Percentiles rank a stretch among this genome's conserved stretches.
These are phyloP conservation scores for Drosophila robusta DNA, from an alignment of 2,888 invertebrate genomes.

Conservation along the genomic window DNA sequence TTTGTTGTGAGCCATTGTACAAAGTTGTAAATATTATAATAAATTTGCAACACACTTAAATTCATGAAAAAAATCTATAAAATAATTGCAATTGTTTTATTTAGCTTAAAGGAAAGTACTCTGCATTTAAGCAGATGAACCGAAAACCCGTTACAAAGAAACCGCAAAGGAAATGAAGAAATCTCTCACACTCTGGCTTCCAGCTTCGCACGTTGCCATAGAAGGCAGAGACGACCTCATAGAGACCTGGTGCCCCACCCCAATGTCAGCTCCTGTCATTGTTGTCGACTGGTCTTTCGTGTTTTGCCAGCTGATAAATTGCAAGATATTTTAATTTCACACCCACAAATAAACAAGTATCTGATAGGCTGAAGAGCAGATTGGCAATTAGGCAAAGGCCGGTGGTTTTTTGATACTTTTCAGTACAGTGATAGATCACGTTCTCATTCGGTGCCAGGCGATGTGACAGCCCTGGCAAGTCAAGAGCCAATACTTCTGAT, in stretches of 20 bases:
- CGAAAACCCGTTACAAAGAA: slow-evolving; percentile 10
- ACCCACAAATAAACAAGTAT: slow-evolving; percentile 17
- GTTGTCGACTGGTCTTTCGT: slow-evolving; percentile 34
- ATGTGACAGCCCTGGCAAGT: slow-evolving; percentile 16
- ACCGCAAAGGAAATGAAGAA: slow-evolving; percentile 6
- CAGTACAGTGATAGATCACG: slow-evolving; percentile 49
- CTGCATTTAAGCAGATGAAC: not conserved
- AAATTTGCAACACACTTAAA: not conserved
- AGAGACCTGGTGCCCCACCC: slow-evolving; percentile 6
- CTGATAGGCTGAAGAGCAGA: slow-evolving; percentile 11
- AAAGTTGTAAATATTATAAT: slow-evolving; percentile 6
- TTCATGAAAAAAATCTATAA: not conserved
- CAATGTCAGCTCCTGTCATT: slow-evolving; percentile 22
- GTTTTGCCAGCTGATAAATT: slow-evolving; percentile 42
- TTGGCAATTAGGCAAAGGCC: slow-evolving; percentile 45
- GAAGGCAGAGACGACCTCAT: slow-evolving; percentile 14
- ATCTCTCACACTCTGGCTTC: slow-evolving; percentile 12
- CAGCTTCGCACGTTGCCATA: slow-evolving; percentile 1
- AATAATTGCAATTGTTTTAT: not conserved
- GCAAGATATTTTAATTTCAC: slow-evolving; percentile 48
- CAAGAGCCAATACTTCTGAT: not conserved
- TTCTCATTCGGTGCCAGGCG: slow-evolving; percentile 4
- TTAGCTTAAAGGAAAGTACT: not conserved
- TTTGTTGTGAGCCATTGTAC: not conserved
- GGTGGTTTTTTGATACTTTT: slow-evolving; percentile 14